A percentile compares a stretch with the other conserved stretches of the same genome.
Conservation (phyloP, 1,140 invertebrate genomes). For the Mylabris phalerata region DNA sequence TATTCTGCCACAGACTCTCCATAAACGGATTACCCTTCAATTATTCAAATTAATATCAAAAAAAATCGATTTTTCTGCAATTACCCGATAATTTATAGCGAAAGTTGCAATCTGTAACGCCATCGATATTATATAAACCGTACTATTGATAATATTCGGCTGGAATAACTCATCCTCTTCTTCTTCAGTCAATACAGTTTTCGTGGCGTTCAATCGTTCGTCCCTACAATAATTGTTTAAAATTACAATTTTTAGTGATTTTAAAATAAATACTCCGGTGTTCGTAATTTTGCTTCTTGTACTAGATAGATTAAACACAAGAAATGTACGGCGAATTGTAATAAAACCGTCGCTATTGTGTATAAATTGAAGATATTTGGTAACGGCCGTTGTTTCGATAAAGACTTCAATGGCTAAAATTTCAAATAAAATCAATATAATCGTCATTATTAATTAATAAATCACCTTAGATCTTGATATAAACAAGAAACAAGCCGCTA, state of each 20-base stretch:
- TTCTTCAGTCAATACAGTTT: conserved; percentile 36
- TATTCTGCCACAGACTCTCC: conserved; percentile 91
- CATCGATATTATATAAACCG: conserved; percentile 97
- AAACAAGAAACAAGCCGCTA: conserved; percentile 96
- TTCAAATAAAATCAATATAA: conserved; percentile 23
- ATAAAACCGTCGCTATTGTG: conserved; percentile 89
- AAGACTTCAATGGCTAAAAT: conserved; percentile 79
- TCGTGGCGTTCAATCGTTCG: background rate
- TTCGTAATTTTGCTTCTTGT: conserved; percentile 61
- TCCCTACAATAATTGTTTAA: background rate
- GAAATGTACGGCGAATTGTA: conserved; percentile 96
- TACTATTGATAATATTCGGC: conserved; percentile 92
- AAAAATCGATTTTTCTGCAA: background rate
- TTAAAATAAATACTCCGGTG: conserved; percentile 56
- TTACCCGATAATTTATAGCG: conserved; percentile 96
- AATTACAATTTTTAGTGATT: background rate
- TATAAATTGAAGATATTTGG: conserved; percentile 99
- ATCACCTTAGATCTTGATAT: conserved; percentile 94
- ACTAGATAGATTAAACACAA: conserved; percentile 85
- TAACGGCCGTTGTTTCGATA: conserved; percentile 90
- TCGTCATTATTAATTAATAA: conserved; percentile 5
- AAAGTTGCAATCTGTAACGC: conserved; percentile 96
- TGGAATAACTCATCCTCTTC: conserved; percentile 86
- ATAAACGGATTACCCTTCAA: conserved; percentile 94
- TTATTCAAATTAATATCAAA: conserved; percentile 10